Evolutionary conservation across 1,140 invertebrate species (phyloP), one percentile per base, ranked within the genome.

Genomic region (Drosophila rufa): DNA sequence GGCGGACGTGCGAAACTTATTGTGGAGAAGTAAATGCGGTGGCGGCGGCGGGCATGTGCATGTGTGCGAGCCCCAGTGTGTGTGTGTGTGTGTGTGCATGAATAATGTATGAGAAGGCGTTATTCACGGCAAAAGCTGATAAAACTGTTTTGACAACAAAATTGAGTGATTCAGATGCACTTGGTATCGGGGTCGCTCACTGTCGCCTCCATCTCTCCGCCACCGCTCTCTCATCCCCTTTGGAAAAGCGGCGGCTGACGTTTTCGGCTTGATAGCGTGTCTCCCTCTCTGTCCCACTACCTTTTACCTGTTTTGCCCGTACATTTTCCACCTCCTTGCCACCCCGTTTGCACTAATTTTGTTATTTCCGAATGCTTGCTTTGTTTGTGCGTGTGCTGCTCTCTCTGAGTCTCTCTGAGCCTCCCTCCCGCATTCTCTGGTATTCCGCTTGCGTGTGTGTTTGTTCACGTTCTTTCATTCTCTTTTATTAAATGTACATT

Each of bases 401-500:
- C 61, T 76, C 11, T 50, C 22, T 25, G 7, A 3, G 27, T 15
- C 51, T 53, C 33, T 22, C 36, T 53, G 36, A 19, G 17, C 12
- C n/a, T 51, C 40, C 57, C 65, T 50, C 48, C 55, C 45, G 33
- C 46, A 30, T 30, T 30, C 27, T 56, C 15, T 58, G 17, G 33
- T 14, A 42, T 59, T 58, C n/a, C 60, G 46, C 50, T 36, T 17
- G 43, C 64, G 38, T 71, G 58, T 68, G 60, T 80, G 80, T 79
- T 78, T 75, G 64, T 85, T 80, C 73, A 68, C 62, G 66, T 79
- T 89, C 75, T 89, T 85, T 79, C 78, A 75, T 78, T 89, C 85
- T 90, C 80, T 84, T 85, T 90, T 87, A 90, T 90, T 89, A 85
- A 90, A 90, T 89, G 85, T 89, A 90, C 85, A 89, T 90, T 89